Percentiles rank a stretch among this genome's conserved stretches.
Evolutionary conservation across 2,888 invertebrate genomes (phyloP).

Genomic region (Trimorus sp.): DNA sequence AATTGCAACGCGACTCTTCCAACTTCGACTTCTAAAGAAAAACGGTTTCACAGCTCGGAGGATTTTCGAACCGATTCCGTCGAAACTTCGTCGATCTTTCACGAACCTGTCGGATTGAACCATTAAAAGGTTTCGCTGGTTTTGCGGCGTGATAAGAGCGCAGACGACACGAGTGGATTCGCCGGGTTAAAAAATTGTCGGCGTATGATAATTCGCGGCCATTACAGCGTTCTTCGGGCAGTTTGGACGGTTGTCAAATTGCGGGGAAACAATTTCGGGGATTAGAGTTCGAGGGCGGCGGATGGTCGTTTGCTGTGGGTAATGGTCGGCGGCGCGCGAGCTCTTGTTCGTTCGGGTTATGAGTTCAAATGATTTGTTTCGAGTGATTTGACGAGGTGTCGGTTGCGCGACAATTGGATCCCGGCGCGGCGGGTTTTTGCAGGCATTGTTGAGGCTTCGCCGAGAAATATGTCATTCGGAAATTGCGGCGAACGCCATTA

Average conservation of each 20-base stretch:
- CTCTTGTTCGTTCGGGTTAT: conserved; percentile 19
- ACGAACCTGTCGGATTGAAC: too few species aligned
- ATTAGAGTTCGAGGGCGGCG: conserved; percentile 36
- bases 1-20: too few species aligned
- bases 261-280: conserved; percentile 39
- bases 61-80: too few species aligned
- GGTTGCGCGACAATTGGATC: conserved; percentile 21
- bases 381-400: conserved; percentile 20
- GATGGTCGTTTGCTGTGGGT: conserved; percentile 27
- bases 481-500: too few species aligned
- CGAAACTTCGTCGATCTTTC: too few species aligned
- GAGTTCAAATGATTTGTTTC: conserved; percentile 40
- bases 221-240: conserved; percentile 6
- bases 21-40: too few species aligned
- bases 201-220: conserved; percentile 24
- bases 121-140: too few species aligned
- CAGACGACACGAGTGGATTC: background rate
- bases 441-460: conserved; percentile 1
- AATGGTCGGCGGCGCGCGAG: conserved; percentile 28
- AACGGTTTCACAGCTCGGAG: too few species aligned
- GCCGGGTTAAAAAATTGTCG: conserved; percentile 25
- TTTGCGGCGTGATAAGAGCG: background rate
- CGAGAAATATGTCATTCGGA: background rate
- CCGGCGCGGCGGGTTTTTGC: background rate
- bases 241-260: conserved; percentile 50